A percentile compares a stretch with the other conserved stretches of the same genome.
These are phyloP conservation scores for Molossus molossus DNA, from an alignment of 2,797 vertebrate species.

Conservation along the genomic window DNA sequence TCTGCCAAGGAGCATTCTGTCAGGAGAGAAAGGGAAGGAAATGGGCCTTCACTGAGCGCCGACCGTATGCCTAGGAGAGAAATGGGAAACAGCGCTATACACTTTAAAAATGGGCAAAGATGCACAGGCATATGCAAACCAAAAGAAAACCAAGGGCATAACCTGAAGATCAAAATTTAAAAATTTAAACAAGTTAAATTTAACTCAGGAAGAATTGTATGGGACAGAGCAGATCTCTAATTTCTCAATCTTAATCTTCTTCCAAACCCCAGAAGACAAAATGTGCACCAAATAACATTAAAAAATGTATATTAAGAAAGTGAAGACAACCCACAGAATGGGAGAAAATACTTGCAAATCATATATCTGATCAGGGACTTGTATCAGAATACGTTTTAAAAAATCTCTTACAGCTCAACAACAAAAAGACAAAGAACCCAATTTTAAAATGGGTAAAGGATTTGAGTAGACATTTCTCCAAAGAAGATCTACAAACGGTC, in stretches of 20 bases:
- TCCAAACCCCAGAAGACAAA: not conserved
- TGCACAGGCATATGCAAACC: too few relatives aligned
- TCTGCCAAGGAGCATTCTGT: not conserved
- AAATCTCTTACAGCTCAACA: not conserved
- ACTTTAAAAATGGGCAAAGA: not conserved
- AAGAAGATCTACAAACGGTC: not conserved
- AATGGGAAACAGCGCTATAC: not conserved
- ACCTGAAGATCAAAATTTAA: not conserved
- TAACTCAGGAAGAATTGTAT: constrained; percentile 3
- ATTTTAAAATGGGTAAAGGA: constrained; percentile 1
- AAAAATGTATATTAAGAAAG: not conserved
- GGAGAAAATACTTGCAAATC: constrained; percentile 14
- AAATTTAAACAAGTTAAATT: not conserved
- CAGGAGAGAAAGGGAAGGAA: not conserved
- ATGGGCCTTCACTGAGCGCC: not conserved
- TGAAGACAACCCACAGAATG: not conserved
- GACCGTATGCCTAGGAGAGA: not conserved
- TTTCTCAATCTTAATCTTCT: not conserved
- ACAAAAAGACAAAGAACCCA: not conserved
- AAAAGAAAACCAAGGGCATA: not conserved
- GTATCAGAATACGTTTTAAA: not conserved
- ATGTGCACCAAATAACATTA: not conserved
- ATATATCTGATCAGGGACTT: not conserved
- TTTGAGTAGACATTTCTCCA: not conserved
- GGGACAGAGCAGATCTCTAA: not conserved